Conservation (phyloP, 2,888 invertebrate genomes). For the Hirtodrosophila alboralis region DNA sequence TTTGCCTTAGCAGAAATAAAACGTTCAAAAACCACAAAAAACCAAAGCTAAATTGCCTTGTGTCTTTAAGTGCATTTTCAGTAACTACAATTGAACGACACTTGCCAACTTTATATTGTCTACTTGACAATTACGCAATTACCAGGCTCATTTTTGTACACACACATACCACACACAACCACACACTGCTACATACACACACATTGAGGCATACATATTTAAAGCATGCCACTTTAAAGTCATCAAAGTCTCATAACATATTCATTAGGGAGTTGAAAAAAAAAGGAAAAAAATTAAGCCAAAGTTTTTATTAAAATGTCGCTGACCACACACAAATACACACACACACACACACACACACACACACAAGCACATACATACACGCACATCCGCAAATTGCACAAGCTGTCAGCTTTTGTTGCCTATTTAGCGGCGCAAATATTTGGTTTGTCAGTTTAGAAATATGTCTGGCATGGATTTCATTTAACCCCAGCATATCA, state of each 20-base stretch:
- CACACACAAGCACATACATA: not conserved
- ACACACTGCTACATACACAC: conserved; percentile 1
- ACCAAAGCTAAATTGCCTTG: conserved; percentile 13
- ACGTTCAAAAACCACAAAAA: not conserved
- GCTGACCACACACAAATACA: conserved; percentile 31
- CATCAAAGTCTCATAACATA: conserved; percentile 54
- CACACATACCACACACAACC: conserved; percentile 6
- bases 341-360: not conserved
- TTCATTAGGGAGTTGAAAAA: conserved; percentile 38
- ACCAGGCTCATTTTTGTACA: conserved; percentile 15
- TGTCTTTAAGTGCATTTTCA: conserved; percentile 14
- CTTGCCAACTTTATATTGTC: conserved; percentile 32
- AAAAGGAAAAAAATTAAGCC: not conserved
- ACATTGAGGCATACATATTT: not conserved
- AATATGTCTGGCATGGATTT: conserved; percentile 35
- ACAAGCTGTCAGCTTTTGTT: conserved; percentile 36
- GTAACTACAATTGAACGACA: conserved; percentile 11
- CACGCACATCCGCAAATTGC: not conserved
- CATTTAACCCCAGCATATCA: conserved; percentile 51
- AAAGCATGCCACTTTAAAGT: conserved; percentile 39
- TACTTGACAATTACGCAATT: conserved; percentile 20
- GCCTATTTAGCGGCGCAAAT: conserved; percentile 64
- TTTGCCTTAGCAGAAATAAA: too few species aligned
- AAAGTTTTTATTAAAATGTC: conserved; percentile 19
- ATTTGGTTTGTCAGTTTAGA: conserved; percentile 42